Evolutionary conservation across 92 coral and sea anemone genomes (phyloP).

Genomic region (Zoanthus sansibaricus): DNA sequence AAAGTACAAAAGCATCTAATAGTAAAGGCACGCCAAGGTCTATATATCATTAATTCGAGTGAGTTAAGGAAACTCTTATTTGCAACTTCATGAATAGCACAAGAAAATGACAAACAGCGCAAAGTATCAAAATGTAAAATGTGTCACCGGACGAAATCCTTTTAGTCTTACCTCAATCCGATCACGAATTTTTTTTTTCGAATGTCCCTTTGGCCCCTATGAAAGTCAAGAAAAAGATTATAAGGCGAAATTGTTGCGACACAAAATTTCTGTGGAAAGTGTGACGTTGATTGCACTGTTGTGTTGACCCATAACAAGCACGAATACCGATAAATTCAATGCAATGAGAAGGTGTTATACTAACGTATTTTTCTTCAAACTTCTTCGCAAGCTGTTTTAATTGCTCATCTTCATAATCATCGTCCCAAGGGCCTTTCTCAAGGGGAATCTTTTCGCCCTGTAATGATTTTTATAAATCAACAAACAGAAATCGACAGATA

Average conservation of each 20-base stretch:
- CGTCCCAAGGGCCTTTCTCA: constrained; percentile 70
- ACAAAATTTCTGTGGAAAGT: constrained; percentile 45
- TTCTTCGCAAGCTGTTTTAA: constrained; percentile 90
- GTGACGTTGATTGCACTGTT: constrained; percentile 19
- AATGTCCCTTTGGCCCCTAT: constrained; percentile 81
- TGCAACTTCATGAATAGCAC: neutral
- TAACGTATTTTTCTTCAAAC: constrained; percentile 98
- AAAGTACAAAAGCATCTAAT: neutral
- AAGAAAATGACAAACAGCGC: neutral
- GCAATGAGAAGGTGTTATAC: constrained; percentile 41
- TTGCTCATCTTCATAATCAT: constrained; percentile 84
- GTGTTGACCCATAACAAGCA: constrained; percentile 30
- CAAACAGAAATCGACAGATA: constrained; percentile 28
- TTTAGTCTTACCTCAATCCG: constrained; percentile 71
- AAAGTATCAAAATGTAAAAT: neutral
- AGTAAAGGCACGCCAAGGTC: constrained; percentile 22
- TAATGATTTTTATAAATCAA: neutral
- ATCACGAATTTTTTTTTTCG: constrained; percentile 76
- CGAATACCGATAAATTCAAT: constrained; percentile 9
- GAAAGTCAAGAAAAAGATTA: constrained; percentile 42
- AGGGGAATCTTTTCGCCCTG: constrained; percentile 75
- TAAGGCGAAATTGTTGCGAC: constrained; percentile 38
- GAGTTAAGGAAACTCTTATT: neutral
- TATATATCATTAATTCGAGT: neutral
- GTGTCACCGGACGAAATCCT: neutral